Evolutionary conservation across 2,113 vertebrate genomes (phyloP).

Genomic region (Peucedramus taeniatus): DNA sequence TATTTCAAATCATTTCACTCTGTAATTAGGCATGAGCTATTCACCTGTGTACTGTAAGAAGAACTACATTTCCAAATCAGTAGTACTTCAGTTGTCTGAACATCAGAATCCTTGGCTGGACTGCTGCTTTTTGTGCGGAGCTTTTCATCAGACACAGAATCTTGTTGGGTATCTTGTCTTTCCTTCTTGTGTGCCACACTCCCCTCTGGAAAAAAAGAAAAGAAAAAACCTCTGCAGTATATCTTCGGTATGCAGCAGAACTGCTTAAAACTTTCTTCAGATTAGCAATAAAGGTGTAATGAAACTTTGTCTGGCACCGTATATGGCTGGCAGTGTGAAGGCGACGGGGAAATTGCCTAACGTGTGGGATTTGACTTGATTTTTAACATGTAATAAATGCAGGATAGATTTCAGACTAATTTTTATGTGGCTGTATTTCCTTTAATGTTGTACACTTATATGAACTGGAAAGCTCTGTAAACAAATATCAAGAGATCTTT

Average conservation of each 20-base stretch:
- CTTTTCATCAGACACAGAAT: background rate
- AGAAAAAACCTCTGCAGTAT: background rate
- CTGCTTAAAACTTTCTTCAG: background rate
- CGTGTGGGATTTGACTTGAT: background rate
- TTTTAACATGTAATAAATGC: constrained; percentile 21
- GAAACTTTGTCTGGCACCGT: background rate
- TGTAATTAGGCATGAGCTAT: background rate
- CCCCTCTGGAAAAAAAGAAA: background rate
- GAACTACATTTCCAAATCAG: background rate
- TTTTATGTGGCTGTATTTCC: background rate
- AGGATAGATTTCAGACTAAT: background rate
- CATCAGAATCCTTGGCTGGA: background rate
- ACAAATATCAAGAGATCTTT: background rate
- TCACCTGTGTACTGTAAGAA: background rate
- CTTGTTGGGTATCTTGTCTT: background rate
- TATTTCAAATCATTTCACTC: background rate
- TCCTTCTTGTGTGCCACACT: rapidly evolving
- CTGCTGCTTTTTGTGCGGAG: background rate
- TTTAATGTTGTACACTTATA: background rate
- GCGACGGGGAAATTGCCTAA: background rate
- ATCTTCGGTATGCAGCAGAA: background rate
- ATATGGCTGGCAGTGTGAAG: background rate
- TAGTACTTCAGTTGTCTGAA: background rate
- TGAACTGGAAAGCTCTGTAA: background rate
- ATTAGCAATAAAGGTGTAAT: background rate